Evolutionary conservation across 2,888 invertebrate genomes (phyloP), one percentile per base, ranked within the genome.

Genomic region (Eilema depressum): DNA sequence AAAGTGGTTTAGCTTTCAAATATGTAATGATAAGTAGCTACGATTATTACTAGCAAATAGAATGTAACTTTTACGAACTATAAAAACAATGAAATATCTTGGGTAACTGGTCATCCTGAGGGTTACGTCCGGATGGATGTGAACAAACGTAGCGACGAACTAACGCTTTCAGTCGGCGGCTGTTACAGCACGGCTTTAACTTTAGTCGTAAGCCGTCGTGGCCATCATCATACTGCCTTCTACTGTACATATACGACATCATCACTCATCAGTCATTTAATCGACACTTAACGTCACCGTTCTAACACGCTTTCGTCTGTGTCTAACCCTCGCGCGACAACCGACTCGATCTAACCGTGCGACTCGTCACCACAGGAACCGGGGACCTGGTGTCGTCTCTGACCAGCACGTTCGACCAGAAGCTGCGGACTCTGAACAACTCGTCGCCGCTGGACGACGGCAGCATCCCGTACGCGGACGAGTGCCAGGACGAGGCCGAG

Each of bases 371-470:
- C 96, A 70, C 95, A 98, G 98, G 98, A 91, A 96, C 97, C 88
- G 98, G 98, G 95, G 97, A 98, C 84, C 95, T 98, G 92, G 97
- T 97, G 89, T 96, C 97, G 79, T 97, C 97, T 84, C 96, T 98
- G 89, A 98, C 98, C 83, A 97, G 97, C 88, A 97, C 98, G 74
- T 97, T 98, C 92, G 98, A 98, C 91, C 97, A 97, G 88, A 98
- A 98, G 92, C 96, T 98, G 92, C 96, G 97, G 84, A 97, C 97
- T 85, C 92, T 97, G 85, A 96, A 97, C 88, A 97, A 96, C 93
- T 96, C 97, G 71, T 96, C 96, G 73, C 96, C 96, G 84, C 96
- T 96, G 63, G 96, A 96, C 88, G 96, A 96, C 91, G 96, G 96
- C 88, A 96, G 96, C 94, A 96, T 97, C 89, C 97, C 97, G 68